Base-by-base conservation (phyloP, 2,113 vertebrate species). In the Clarias gariepinus region DNA sequence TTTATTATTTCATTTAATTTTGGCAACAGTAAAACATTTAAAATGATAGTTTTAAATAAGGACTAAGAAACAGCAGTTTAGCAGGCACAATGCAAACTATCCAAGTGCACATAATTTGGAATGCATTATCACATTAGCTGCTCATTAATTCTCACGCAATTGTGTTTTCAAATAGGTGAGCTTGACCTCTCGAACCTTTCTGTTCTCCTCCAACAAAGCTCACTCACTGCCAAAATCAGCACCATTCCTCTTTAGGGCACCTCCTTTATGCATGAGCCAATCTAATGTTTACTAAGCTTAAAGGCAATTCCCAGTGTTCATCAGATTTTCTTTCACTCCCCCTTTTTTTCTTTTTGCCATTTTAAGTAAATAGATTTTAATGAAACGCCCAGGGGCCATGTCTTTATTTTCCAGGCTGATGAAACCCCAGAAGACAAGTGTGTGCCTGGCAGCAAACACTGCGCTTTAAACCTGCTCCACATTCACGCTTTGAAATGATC, bases 401-500 rank as follows among this genome's bases (percentile, higher is more conserved):
- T 92, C 89, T 93, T 90, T 88, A 84, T 91, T 91, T 84, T 91
- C 74, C 90, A 91, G 88, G 84, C 86, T 87, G 88, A 90, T 92
- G 91, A 94, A 94, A 93, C 90, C 90, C 91, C 92, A 89, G 87
- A 91, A 82, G 87, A 91, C 79, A 82, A 55, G 73, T 83, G 88
- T 85, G 89, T 68, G 85, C 82, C 91, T 95, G 90, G 87, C 89
- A 95, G 93, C 90, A 94, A 85, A 95, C 91, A 92, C 89, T 89
- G 78, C 93, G 76, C 86, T 93, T 92, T 90, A 87, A 94, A 93
- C 94, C 69, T 76, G 58, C 85, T n/a, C 19, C 81, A 93, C 94
- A 95, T 92, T 94, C 89, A 89, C 87, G 92, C 91, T 94, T 92
- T 92, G 93, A 93, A 93, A 93, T 92, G 92, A 94, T 91, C 92